Evolutionary conservation across 1,140 invertebrate species (phyloP), one percentile per base, ranked within the genome.

Genomic region (Micrasema minimum): DNA sequence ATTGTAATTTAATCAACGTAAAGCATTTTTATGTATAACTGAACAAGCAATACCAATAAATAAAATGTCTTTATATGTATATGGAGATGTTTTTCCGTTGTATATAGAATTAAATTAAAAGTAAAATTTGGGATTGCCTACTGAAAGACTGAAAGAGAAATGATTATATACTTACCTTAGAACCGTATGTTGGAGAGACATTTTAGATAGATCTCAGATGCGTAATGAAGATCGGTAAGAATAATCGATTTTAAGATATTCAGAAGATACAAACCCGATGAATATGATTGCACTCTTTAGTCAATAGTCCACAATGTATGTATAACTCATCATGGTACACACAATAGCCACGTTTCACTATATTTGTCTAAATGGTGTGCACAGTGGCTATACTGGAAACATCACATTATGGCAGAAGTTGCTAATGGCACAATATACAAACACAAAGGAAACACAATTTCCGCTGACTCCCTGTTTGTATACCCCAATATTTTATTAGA

Each of bases 61-160:
- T 41, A 41, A 59, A 41, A 59, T 14, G 5, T 57, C 16, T 53
- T 53, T 59, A 14, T 35, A n/a, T 37, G n/a, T 37, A 35, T 59
- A 41, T 59, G 14, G n/a, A 43, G 12, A 38, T 59, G 55, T 59
- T 59, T n/a, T 59, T 59, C 55, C 38, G 55, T 59, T 59, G 23
- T 57, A 14, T 59, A 41, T 41, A 41, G 26, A 59, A 41, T 59
- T 59, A 59, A 41, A 59, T 59, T 55, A 38, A 59, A 59, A 59
- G 55, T 59, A 41, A 41, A 59, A 41, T 41, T 64, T 53, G 35
- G 64, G 64, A 66, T 72, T 72, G 71, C 61, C 61, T 66, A 68
- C 41, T 43, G 53, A 57, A 72, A 72, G 71, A 72, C 71, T 72
- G 71, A 72, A 59, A 61, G 70, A 57, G n/a, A 66, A 72, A 64